These are phyloP conservation scores for Eleginops maclovinus DNA, from an alignment of 2,113 vertebrate species.

Conservation along the genomic window DNA sequence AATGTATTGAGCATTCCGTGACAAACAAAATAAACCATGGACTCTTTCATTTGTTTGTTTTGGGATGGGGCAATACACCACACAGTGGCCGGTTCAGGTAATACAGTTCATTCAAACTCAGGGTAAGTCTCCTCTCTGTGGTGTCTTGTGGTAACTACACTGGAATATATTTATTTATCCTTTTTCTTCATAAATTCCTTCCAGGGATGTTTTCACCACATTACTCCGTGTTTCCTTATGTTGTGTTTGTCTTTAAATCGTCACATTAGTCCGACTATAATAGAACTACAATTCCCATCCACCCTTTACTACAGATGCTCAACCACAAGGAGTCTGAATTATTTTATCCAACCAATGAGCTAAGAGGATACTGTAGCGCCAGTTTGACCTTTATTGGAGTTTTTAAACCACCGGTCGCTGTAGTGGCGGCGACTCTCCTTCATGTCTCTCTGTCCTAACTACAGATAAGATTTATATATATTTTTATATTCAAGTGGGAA, in stretches of 20 bases:
- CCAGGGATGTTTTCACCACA: not conserved
- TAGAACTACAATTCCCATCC: constrained; percentile 77
- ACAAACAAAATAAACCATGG: constrained; percentile 66
- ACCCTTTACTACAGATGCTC: not conserved
- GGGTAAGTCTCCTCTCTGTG: not conserved
- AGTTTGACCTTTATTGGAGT: constrained; percentile 75
- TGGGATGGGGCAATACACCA: not conserved
- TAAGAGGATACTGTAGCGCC: constrained; percentile 55
- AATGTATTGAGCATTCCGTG: constrained; percentile 55
- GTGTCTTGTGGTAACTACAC: not conserved
- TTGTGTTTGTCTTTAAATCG: not conserved
- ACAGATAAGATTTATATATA: not conserved
- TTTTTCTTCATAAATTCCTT: not conserved
- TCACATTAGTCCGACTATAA: no score
- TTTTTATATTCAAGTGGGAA: not conserved
- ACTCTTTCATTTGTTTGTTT: constrained; percentile 11
- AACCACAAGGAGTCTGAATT: constrained; percentile 27
- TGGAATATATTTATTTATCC: no score
- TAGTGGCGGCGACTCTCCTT: constrained; percentile 36
- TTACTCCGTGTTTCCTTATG: rapidly evolving
- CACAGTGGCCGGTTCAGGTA: not conserved
- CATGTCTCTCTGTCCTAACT: constrained; percentile 2
- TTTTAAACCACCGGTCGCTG: constrained; percentile 35
- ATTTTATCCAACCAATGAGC: constrained; percentile 68
- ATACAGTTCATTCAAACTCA: not conserved